Percentiles rank a stretch among this genome's conserved stretches.
Conservation (phyloP, 1,140 invertebrate species). For the Trachymyrmex septentrionalis region DNA sequence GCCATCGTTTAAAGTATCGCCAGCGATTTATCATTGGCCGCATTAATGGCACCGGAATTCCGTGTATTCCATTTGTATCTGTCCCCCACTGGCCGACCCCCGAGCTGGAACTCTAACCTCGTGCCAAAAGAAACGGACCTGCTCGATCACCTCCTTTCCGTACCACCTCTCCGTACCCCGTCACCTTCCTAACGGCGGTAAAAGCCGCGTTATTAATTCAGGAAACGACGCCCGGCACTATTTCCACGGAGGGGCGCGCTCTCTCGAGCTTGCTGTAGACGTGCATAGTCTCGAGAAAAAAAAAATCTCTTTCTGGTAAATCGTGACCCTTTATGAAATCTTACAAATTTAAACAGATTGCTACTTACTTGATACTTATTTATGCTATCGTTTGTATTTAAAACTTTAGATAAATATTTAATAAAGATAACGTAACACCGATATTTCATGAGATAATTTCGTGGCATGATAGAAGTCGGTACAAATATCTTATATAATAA, state of each 20-base stretch:
- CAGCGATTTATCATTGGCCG: constrained; percentile 83
- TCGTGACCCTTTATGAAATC: not conserved
- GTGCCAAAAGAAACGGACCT: constrained; percentile 76
- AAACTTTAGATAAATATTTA: not conserved
- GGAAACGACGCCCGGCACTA: constrained; percentile 58
- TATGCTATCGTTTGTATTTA: not conserved
- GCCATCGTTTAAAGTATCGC: constrained; percentile 84
- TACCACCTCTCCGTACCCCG: not conserved
- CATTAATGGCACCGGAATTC: constrained; percentile 82
- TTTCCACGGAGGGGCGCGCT: not conserved
- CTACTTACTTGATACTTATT: not conserved
- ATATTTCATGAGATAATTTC: not conserved
- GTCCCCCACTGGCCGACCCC: constrained; percentile 71
- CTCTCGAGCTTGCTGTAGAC: constrained; percentile 22
- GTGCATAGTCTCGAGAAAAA: constrained; percentile 27
- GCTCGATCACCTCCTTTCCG: constrained; percentile 71
- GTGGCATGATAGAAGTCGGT: not conserved
- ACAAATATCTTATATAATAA: not conserved
- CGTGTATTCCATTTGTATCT: constrained; percentile 85
- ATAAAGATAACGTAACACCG: not conserved
- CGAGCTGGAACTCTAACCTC: constrained; percentile 76
- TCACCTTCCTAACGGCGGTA: constrained; percentile 52
- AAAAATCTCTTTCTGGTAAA: constrained; percentile 20
- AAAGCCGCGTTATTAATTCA: constrained; percentile 71
- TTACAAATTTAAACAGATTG: constrained; percentile 1